Evolutionary conservation across 1,140 invertebrate genomes (phyloP).

Genomic region (Paracyclopina nana): DNA sequence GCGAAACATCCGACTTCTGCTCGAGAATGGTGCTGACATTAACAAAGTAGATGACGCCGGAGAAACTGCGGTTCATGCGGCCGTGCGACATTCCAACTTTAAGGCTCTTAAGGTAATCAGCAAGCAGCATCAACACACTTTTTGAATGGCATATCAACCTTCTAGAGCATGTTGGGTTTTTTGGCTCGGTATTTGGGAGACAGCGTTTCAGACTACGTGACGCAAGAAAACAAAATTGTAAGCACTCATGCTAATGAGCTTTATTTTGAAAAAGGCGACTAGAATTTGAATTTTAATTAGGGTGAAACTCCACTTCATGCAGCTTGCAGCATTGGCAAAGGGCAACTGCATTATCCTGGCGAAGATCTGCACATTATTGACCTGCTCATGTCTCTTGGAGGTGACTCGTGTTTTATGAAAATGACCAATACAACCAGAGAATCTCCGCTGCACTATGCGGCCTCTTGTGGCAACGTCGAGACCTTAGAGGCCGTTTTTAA

Average conservation of each 20-base stretch:
- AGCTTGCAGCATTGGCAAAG: conserved; percentile 29
- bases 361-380: conserved; percentile 78
- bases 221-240: too few species aligned
- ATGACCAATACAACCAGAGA: not conserved
- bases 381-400: conserved; percentile 37
- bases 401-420: not conserved
- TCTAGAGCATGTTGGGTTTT: too few species aligned
- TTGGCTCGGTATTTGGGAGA: too few species aligned
- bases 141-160: too few species aligned
- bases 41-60: not conserved
- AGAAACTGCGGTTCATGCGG: conserved; percentile 5
- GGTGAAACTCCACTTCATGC: conserved; percentile 84
- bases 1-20: conserved; percentile 53
- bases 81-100: not conserved
- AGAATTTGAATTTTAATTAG: too few species aligned
- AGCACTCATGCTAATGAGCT: too few species aligned
- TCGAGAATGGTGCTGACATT: conserved; percentile 79
- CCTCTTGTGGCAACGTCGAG: not conserved
- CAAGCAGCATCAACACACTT: too few species aligned
- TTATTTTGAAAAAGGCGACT: too few species aligned
- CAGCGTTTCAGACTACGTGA: too few species aligned
- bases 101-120: too few species aligned
- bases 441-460: conserved; percentile 7
- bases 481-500: not conserved
- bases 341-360: conserved; percentile 32